These are phyloP conservation scores for Sphenodon punctatus DNA, from an alignment of 2,797 vertebrate species.

Conservation along the genomic window DNA sequence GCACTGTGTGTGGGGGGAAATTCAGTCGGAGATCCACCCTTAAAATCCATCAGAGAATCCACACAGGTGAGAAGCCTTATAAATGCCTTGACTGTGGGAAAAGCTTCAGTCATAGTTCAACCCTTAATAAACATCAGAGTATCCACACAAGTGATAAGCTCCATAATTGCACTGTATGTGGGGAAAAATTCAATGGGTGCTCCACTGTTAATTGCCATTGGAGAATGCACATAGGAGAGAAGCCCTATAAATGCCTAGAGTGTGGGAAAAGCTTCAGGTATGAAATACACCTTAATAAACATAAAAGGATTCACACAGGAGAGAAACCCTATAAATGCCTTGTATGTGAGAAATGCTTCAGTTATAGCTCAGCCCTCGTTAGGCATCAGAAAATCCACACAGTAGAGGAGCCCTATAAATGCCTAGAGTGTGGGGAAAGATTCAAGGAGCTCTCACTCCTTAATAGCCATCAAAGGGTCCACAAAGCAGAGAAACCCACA, in stretches of 20 bases:
- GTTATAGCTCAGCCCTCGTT: too few species aligned
- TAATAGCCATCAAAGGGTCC: too few species aligned
- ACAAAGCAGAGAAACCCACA: too few species aligned
- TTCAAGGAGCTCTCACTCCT: too few species aligned
- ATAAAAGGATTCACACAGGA: conserved; percentile 9
- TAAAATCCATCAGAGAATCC: not conserved
- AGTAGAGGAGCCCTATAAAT: not conserved
- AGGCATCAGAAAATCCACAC: too few species aligned
- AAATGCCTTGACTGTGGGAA: not conserved
- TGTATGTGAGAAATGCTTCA: too few species aligned
- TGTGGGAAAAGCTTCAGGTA: conserved; percentile 6
- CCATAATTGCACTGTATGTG: not conserved
- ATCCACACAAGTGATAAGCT: conserved; percentile 1
- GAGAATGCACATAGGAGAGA: not conserved
- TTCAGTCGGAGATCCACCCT: conserved; percentile 1
- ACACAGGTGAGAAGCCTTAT: not conserved
- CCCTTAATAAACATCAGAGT: not conserved
- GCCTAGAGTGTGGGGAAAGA: too few species aligned
- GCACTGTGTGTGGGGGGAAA: conserved; percentile 10
- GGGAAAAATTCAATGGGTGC: conserved; percentile 8
- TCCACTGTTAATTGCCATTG: not conserved
- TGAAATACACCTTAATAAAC: not conserved
- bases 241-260: not conserved
- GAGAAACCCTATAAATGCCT: too few species aligned
- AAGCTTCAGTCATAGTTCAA: not conserved